phyloP scores from a whole-genome alignment of 2,797 vertebrate genomes.

The Eospalax fontanierii region DNA sequence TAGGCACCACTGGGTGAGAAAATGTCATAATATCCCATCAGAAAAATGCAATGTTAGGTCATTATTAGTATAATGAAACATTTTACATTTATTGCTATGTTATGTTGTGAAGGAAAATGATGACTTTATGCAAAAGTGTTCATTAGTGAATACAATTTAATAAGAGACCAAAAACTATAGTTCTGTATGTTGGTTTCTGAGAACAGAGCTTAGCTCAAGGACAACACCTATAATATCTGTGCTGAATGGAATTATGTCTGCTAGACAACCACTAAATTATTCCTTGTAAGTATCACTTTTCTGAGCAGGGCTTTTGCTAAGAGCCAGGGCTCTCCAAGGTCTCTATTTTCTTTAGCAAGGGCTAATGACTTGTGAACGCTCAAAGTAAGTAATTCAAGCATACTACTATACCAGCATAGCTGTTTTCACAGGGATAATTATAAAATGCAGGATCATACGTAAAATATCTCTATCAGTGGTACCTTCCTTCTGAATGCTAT shows the following conservation, averaged over 20 bases:
- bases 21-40: background rate
- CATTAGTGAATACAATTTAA: slow-evolving; percentile 28
- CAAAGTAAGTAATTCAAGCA: background rate
- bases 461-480: slow-evolving; percentile 62
- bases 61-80: background rate
- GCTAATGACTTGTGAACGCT: slow-evolving; percentile 8
- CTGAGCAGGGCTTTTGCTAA: slow-evolving; percentile 26
- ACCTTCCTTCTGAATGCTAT: slow-evolving; percentile 75
- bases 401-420: background rate
- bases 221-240: background rate
- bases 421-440: slow-evolving; percentile 43
- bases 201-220: background rate
- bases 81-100: background rate
- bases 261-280: slow-evolving; percentile 12
- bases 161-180: background rate
- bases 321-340: background rate
- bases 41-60: background rate
- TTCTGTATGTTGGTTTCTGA: background rate
- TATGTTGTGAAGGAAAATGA: background rate
- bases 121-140: background rate
- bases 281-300: slow-evolving; percentile 27
- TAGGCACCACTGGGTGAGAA: background rate
- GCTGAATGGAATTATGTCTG: background rate
- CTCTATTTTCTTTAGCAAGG: background rate
- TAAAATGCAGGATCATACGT: slow-evolving; percentile 10